A percentile compares a stretch with the other conserved stretches of the same genome.
These are phyloP conservation scores for Nesospiza acunhae DNA, from an alignment of 2,113 vertebrate genomes.

Conservation along the genomic window DNA sequence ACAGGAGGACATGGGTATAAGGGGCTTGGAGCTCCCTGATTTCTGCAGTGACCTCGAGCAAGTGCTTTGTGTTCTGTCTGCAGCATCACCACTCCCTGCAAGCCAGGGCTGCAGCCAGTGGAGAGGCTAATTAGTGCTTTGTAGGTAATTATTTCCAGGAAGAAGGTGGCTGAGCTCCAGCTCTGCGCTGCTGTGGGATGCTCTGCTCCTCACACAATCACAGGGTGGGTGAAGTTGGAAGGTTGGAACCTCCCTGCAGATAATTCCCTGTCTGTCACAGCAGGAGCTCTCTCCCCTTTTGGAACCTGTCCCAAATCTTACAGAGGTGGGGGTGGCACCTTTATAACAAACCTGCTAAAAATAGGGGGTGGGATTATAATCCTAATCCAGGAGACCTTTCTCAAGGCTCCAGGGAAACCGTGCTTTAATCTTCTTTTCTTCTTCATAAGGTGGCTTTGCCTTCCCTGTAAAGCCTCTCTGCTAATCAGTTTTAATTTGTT, in stretches of 20 bases:
- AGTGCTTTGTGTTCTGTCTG: background rate
- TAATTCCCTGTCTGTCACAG: background rate
- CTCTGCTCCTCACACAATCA: background rate
- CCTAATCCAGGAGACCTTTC: conserved; percentile 2
- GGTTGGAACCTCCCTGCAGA: background rate
- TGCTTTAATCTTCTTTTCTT: conserved; percentile 56
- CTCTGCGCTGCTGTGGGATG: accelerated
- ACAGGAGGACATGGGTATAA: accelerated
- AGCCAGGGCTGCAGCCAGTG: background rate
- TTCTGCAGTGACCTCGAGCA: background rate
- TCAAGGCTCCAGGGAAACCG: background rate
- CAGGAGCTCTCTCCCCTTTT: background rate
- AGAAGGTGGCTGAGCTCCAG: no score
- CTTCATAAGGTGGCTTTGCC: background rate
- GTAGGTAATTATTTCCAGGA: background rate
- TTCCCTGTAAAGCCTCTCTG: background rate
- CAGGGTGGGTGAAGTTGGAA: accelerated
- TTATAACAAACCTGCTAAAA: background rate
- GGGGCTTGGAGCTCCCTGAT: background rate
- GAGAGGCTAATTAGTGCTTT: background rate
- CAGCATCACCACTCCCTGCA: background rate
- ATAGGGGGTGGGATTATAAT: conserved; percentile 15
- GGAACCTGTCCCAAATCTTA: background rate
- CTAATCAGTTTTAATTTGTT: conserved; percentile 30
- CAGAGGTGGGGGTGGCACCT: background rate